Evolutionary conservation across 1,140 invertebrate species (phyloP), one percentile per base, ranked within the genome.

Genomic region (Sweltsa coloradensis): DNA sequence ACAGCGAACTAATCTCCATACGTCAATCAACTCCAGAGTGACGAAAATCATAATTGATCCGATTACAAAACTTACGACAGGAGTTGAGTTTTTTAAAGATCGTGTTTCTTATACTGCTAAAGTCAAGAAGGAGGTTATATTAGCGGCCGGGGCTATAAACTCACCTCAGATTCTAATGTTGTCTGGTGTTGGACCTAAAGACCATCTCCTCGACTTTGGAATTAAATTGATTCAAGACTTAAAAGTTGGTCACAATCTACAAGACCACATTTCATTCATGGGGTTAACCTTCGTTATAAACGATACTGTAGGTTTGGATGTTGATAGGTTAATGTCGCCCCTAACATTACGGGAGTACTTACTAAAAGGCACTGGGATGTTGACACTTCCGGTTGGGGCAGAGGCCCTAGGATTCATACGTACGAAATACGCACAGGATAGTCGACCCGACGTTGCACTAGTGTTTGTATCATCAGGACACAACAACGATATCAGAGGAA

Each of bases 151-250:
- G 4, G 67, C 76, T 1, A 73, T 85, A 9, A 79, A 83, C 52
- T 72, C 78, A 0, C 76, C 82, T 2, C 76, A 83, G 53, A 45
- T 89, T 5, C 59, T 89, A 1, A 78, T 86, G 73, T 55, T 85
- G 1, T 85, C 81, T 1, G 85, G 85, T 16, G 72, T 88, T 24
- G 85, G 84, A 3, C 83, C 81, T 0, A 69, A 58, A 45, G 63
- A 76, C 21, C 75, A 86, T 52, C 64, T 94, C 2, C 60, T 76
- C 37, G 71, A 78, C 21, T 61, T 87, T 1, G 75, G 75, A 0
- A 80, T 89, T 21, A 66, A 72, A 0, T 62, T 81, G 0, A 61
- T 86, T 7, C 64, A 80, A 56, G 72, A 83, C 50, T 62, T 81
- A 9, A 73, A 69, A 40, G 84, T 86, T 1, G 85, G 85, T 0